These are phyloP conservation scores for Lysandra coridon DNA, from an alignment of 2,888 invertebrate species.

Conservation along the genomic window DNA sequence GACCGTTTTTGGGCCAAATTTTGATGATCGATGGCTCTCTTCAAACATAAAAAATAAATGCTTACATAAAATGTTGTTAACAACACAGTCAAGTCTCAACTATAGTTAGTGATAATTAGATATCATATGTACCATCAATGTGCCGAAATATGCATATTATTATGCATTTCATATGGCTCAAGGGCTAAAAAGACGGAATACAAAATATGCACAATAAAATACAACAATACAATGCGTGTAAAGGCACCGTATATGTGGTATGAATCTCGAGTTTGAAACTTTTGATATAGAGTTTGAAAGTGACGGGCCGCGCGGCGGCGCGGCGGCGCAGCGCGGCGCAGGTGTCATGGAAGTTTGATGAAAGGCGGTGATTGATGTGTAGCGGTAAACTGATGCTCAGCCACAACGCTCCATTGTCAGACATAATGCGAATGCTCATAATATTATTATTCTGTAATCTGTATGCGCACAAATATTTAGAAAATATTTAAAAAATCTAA, in stretches of 20 bases:
- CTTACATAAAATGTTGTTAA: too few relatives aligned
- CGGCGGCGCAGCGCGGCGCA: background rate
- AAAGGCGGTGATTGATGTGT: slow-evolving; percentile 29
- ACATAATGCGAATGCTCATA: background rate
- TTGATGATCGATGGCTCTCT: too few relatives aligned
- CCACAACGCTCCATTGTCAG: slow-evolving; percentile 13
- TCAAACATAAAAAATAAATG: too few relatives aligned
- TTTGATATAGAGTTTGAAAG: slow-evolving; percentile 5
- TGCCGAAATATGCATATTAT: too few relatives aligned
- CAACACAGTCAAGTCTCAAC: too few relatives aligned
- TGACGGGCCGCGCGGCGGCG: background rate
- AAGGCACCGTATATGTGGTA: background rate
- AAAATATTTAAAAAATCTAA: background rate
- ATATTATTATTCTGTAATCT: background rate
- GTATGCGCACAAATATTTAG: background rate
- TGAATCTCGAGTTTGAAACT: background rate
- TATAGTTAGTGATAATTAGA: too few relatives aligned
- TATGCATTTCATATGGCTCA: too few relatives aligned
- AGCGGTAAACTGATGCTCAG: background rate
- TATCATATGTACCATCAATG: too few relatives aligned
- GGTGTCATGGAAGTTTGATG: slow-evolving; percentile 27
- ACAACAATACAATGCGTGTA: background rate
- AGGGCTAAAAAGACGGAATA: too few relatives aligned
- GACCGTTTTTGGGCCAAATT: too few relatives aligned
- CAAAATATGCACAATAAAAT: too few relatives aligned